A percentile compares a stretch with the other conserved stretches of the same genome.
Evolutionary conservation across 2,797 vertebrate species (phyloP).

Genomic region (Psittacula echo): DNA sequence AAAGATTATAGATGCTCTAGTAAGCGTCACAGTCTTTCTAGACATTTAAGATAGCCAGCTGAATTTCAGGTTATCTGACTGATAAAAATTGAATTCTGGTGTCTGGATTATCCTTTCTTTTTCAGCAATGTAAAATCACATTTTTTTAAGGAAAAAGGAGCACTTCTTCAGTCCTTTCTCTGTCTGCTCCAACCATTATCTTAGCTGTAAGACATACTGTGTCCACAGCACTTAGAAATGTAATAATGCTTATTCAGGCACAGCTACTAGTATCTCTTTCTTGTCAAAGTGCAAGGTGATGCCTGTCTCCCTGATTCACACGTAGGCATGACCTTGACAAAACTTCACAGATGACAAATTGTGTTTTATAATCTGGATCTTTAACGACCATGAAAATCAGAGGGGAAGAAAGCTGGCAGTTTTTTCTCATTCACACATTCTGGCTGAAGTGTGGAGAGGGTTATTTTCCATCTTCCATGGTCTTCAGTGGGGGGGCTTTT

Average conservation of each 20-base stretch:
- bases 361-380: constrained; percentile 1
- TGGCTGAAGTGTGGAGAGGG: background rate
- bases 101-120: background rate
- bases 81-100: background rate
- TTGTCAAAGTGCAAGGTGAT: background rate
- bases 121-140: background rate
- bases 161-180: background rate
- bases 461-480: constrained; percentile 11
- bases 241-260: background rate
- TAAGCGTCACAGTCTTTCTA: background rate
- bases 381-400: constrained; percentile 5
- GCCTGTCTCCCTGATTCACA: background rate
- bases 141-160: background rate
- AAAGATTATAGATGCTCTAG: background rate
- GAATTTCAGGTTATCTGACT: background rate
- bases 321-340: background rate
- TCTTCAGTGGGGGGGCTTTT: background rate
- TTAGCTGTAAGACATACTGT: background rate
- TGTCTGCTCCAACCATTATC: background rate
- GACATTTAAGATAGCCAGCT: background rate
- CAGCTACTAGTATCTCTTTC: background rate
- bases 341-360: constrained; percentile 23
- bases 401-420: background rate
- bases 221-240: background rate
- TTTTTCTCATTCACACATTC: constrained; percentile 18